Base-by-base conservation (phyloP, 2,797 vertebrate genomes). In the Pipistrellus pipistrellus region DNA sequence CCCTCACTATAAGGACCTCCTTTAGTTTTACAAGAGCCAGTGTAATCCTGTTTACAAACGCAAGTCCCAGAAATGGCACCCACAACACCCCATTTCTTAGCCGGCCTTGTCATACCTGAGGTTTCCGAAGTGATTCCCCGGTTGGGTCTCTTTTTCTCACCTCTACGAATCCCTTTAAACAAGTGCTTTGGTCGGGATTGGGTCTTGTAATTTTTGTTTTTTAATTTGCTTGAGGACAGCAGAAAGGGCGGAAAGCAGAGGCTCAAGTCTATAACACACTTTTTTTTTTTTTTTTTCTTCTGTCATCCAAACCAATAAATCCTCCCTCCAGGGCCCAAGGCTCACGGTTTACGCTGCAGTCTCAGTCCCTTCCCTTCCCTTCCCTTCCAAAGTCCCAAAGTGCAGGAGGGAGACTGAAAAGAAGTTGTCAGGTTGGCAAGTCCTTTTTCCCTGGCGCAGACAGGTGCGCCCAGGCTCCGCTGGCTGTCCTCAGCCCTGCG, bases 381-480 rank as follows among this genome's bases (percentile, higher is more conserved):
- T 83, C 75, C 27, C 78, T 90, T 90, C 78, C 92, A 53, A 95
- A 95, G 93, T 55, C 91, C 77, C 92, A 53, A 95, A 96, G 93
- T 55, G 64, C 15, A 23, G 71, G 55, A 38, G 41, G 62, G 51
- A 82, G 73, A 78, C 81, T 55, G 53, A 69, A 90, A 90, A 94
- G 90, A 95, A 97, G 93, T 96, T 91, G 53, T 12, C 35, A 0
- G 1, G 25, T 15, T 32, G 44, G 46, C 68, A 5, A 4, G 8
- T 51, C 59, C 27, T 41, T 20, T 53, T 20, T 53, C 46, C 0
- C 35, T 1, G 62, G 51, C 30, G n/a, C 41, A 1, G 1, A 73
- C 91, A 93, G 80, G 88, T 93, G 85, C 80, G 8, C 85, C 81
- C 57, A 6, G 55, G 32, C 46, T 62, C 9, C 0, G 72, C 25